A percentile compares a stretch with the other conserved stretches of the same genome.
Evolutionary conservation across 2,113 vertebrate species (phyloP).

Genomic region (Anolis sagrei): DNA sequence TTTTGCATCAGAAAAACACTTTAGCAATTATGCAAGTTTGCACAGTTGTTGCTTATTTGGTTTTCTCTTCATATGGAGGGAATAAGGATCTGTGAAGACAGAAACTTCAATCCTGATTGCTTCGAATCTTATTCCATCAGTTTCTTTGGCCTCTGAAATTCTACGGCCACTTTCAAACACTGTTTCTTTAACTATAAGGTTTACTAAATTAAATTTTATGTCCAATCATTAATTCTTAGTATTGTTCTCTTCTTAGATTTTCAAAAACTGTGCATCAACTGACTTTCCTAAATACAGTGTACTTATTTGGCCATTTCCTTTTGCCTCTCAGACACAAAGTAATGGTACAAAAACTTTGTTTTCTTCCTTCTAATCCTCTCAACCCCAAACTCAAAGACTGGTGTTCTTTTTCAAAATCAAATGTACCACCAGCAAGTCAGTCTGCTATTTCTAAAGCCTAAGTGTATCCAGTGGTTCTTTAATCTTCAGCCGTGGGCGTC

Average conservation of each 20-base stretch:
- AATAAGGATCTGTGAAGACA: too few species aligned
- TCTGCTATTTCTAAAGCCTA: neutral
- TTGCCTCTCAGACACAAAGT: neutral
- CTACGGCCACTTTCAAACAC: neutral
- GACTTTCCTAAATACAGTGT: too few species aligned
- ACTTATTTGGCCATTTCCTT: neutral
- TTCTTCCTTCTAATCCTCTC: neutral
- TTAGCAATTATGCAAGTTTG: too few species aligned
- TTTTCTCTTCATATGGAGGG: too few species aligned
- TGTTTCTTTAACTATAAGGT: neutral
- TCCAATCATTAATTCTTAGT: neutral
- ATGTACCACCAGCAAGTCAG: neutral
- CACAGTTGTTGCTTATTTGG: too few species aligned
- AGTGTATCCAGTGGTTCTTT: slow-evolving; percentile 38
- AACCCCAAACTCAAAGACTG: neutral
- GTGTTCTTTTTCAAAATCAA: neutral
- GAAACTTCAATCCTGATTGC: too few species aligned
- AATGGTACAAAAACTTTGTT: neutral
- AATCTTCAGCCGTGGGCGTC: slow-evolving; percentile 33
- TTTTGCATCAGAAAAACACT: too few species aligned
- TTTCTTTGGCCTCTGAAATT: too few species aligned
- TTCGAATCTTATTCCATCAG: too few species aligned
- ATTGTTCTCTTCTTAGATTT: too few species aligned
- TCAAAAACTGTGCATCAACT: too few species aligned
- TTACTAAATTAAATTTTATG: neutral